These are phyloP conservation scores for Smittia sp. DNA, from an alignment of 2,888 invertebrate species.

Conservation along the genomic window DNA sequence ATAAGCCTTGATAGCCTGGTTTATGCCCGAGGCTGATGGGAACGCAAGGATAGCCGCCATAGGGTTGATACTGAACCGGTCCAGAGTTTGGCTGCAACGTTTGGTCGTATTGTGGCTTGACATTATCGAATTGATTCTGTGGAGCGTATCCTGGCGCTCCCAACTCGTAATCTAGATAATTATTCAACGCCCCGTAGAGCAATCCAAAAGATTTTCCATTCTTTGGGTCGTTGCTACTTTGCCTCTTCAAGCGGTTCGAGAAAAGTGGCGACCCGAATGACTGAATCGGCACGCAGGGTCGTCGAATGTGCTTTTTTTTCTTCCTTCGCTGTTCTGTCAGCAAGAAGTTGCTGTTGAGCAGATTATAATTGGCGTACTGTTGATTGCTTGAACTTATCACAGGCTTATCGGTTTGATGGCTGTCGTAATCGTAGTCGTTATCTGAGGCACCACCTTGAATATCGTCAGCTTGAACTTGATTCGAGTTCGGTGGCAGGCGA, in stretches of 20 bases:
- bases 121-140: constrained; percentile 22
- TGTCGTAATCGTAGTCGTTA: constrained; percentile 17
- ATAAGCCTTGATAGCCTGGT: not conserved
- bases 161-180: not conserved
- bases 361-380: not conserved
- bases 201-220: constrained; percentile 29
- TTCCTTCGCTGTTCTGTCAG: constrained; percentile 7
- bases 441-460: not conserved
- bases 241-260: constrained; percentile 15
- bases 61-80: constrained; percentile 24
- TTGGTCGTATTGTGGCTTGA: constrained; percentile 16
- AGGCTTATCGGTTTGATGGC: constrained; percentile 25
- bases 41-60: constrained; percentile 36
- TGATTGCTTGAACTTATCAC: not conserved
- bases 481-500: not conserved
- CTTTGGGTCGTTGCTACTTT: not conserved
- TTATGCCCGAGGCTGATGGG: constrained; percentile 23
- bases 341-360: not conserved
- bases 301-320: not conserved
- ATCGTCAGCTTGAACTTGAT: not conserved
- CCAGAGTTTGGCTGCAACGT: not conserved
- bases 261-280: constrained; percentile 8
- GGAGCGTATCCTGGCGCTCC: not conserved
- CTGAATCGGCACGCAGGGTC: constrained; percentile 34
- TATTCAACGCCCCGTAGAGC: not conserved